Conservation (phyloP, 2,888 invertebrate species). For the Allolobophora icterica region DNA sequence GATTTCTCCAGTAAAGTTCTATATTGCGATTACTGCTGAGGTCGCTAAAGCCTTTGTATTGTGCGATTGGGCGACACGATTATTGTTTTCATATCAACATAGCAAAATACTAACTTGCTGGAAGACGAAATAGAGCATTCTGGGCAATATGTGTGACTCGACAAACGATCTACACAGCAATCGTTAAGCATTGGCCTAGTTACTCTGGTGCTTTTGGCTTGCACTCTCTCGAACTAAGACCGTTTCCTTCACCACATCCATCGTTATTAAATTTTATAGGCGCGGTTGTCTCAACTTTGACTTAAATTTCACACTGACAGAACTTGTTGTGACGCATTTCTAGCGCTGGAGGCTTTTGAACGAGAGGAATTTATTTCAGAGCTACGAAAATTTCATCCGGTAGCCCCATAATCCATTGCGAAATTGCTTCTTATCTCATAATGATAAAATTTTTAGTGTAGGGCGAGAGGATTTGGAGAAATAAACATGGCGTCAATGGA, state of each 20-base stretch:
- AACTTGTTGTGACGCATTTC: no score
- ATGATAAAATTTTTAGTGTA: background rate
- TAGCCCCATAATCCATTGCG: conserved; percentile 10
- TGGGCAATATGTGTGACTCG: background rate
- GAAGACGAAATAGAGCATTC: background rate
- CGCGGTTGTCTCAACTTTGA: no score
- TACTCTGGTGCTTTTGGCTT: no score
- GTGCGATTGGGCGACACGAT: background rate
- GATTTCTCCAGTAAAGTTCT: no score
- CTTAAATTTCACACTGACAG: no score
- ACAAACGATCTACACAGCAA: no score
- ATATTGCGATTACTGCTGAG: background rate
- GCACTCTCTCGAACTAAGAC: no score
- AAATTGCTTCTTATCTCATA: background rate
- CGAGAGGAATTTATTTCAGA: background rate
- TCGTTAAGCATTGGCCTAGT: no score
- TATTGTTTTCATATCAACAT: background rate
- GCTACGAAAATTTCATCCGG: background rate
- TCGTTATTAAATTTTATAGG: no score
- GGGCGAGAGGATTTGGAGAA: background rate
- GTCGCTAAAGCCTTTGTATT: background rate
- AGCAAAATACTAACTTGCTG: background rate
- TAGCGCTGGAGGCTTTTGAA: background rate
- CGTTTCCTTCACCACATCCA: no score
- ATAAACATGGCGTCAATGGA: conserved; percentile 28